Conservation (phyloP, 2,888 invertebrate genomes). For the Heteromyza rotundicornis region DNA sequence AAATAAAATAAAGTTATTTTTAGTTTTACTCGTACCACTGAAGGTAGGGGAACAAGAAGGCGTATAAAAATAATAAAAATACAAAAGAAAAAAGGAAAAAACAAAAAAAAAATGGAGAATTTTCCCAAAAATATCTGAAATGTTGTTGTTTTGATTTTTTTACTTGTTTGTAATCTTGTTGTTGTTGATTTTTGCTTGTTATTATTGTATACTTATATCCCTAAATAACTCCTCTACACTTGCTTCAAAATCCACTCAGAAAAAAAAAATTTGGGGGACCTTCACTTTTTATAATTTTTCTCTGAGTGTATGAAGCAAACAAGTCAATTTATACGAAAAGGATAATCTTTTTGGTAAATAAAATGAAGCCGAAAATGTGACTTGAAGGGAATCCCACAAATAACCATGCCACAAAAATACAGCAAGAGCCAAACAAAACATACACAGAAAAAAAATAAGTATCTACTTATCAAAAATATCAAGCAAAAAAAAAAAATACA, state of each 20-base stretch:
- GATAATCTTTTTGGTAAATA: slow-evolving; percentile 23
- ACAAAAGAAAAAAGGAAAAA: too few species aligned
- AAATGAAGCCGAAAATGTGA: slow-evolving; percentile 10
- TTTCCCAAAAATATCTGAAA: background rate
- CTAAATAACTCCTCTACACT: background rate
- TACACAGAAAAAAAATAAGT: background rate
- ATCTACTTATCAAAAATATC: background rate
- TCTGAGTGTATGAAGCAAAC: too few species aligned
- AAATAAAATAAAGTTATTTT: background rate
- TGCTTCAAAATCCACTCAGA: too few species aligned
- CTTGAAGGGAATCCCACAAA: background rate
- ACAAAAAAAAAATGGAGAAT: too few species aligned
- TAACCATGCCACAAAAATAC: background rate
- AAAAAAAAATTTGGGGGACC: too few species aligned
- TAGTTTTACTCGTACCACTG: slow-evolving; percentile 30
- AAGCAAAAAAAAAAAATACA: background rate
- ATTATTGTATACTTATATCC: background rate
- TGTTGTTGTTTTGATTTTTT: background rate
- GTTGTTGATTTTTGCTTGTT: background rate
- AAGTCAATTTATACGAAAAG: slow-evolving; percentile 14
- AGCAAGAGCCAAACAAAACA: slow-evolving; percentile 13
- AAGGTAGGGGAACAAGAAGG: too few species aligned
- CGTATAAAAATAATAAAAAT: too few species aligned
- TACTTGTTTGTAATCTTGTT: background rate
- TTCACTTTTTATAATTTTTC: too few species aligned